Percentiles rank a stretch among this genome's conserved stretches.
Evolutionary conservation across 2,888 invertebrate genomes (phyloP).

Genomic region (Rhagium mordax): DNA sequence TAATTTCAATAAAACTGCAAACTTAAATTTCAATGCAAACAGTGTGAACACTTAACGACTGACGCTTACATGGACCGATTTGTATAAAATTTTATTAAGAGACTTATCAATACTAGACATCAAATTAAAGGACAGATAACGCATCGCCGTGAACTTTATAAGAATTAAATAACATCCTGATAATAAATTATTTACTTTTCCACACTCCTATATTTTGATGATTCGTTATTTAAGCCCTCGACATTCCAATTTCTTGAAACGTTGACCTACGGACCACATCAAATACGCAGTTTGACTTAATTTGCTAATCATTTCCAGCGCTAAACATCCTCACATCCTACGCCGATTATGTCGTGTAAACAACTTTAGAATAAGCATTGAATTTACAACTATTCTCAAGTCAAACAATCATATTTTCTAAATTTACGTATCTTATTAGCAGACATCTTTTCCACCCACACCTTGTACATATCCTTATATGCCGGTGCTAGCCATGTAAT

Average conservation of each 20-base stretch:
- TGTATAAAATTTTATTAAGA: too few relatives aligned
- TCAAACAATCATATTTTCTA: conserved; percentile 20
- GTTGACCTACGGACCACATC: not conserved
- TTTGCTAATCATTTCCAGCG: not conserved
- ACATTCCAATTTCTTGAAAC: not conserved
- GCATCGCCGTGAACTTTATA: too few relatives aligned
- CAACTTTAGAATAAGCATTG: conserved; percentile 19
- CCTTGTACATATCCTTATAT: conserved; percentile 13
- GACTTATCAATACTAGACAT: too few relatives aligned
- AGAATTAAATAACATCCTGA: too few relatives aligned
- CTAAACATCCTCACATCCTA: not conserved
- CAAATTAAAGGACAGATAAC: too few relatives aligned
- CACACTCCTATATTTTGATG: too few relatives aligned
- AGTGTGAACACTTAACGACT: too few relatives aligned
- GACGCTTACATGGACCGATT: too few relatives aligned
- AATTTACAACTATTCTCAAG: conserved; percentile 10
- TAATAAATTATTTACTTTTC: too few relatives aligned
- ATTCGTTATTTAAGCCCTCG: too few relatives aligned
- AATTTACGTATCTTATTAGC: conserved; percentile 13
- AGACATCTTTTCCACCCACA: conserved; percentile 1
- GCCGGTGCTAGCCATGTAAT: not conserved
- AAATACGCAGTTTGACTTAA: not conserved
- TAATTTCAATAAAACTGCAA: too few relatives aligned
- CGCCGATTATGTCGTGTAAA: conserved; percentile 8
- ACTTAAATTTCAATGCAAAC: too few relatives aligned